Evolutionary conservation across 2,888 invertebrate species (phyloP).

Genomic region (Lapara coniferarum): DNA sequence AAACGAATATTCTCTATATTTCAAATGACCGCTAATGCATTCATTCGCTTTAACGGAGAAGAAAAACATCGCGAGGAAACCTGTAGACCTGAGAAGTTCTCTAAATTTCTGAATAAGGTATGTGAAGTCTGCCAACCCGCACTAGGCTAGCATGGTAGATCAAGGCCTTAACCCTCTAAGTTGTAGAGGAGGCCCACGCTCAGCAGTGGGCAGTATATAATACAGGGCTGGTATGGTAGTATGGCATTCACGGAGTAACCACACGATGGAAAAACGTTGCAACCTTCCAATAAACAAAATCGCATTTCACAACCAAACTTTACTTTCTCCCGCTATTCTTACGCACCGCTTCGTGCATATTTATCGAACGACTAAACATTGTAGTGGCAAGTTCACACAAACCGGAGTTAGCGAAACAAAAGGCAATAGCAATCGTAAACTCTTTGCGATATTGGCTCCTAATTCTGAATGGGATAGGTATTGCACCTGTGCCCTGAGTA

Average conservation of each 20-base stretch:
- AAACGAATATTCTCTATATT: no score
- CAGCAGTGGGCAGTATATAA: no score
- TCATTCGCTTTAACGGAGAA: no score
- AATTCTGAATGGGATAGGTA: constrained; percentile 68
- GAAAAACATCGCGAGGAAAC: no score
- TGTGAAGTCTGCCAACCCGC: no score
- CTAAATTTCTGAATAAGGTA: no score
- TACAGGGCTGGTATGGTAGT: no score
- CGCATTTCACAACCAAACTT: neutral
- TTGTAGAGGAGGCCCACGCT: no score
- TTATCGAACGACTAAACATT: constrained; percentile 16
- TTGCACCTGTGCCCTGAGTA: constrained; percentile 67
- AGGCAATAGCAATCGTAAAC: constrained; percentile 56
- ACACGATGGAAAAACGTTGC: neutral
- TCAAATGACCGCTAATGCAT: no score
- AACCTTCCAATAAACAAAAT: neutral
- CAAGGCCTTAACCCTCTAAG: no score
- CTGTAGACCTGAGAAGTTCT: no score
- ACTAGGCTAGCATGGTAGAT: no score
- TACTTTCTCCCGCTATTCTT: constrained; percentile 10
- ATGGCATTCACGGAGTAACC: neutral
- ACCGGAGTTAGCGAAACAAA: constrained; percentile 28
- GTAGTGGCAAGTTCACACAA: constrained; percentile 22
- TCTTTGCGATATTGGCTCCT: constrained; percentile 69
- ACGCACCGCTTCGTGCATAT: constrained; percentile 14